phyloP scores from a whole-genome alignment of 2,113 vertebrate species.

The Colossoma macropomum region DNA sequence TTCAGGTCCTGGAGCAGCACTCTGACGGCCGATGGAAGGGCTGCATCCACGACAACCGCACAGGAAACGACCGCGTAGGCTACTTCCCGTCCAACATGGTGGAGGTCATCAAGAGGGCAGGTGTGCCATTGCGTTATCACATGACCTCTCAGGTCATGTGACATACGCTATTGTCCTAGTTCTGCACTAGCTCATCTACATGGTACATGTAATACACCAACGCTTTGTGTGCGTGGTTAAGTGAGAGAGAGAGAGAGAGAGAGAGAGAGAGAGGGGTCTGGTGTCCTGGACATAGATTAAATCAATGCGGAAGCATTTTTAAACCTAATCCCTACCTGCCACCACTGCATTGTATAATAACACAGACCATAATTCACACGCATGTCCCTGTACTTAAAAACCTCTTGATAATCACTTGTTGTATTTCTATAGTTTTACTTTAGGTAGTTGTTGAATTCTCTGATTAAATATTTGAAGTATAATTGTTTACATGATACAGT shows the following conservation, averaged over 20 bases:
- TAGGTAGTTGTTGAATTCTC: too few species aligned
- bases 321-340: neutral
- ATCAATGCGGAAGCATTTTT: neutral
- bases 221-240: conserved; percentile 52
- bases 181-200: conserved; percentile 34
- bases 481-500: too few species aligned
- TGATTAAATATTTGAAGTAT: too few species aligned
- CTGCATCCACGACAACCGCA: conserved; percentile 98
- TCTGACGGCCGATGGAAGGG: conserved; percentile 97
- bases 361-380: neutral
- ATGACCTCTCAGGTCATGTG: conserved; percentile 46
- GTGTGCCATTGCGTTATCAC: conserved; percentile 78
- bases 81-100: conserved; percentile 97
- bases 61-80: conserved; percentile 95
- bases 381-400: neutral
- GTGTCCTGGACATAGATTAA: conserved; percentile 26
- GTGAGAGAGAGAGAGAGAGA: conserved; percentile 42
- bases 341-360: neutral
- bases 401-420: too few species aligned
- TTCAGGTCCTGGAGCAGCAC: conserved; percentile 96
- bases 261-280: neutral
- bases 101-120: conserved; percentile 96
- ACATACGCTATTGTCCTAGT: conserved; percentile 26
- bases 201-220: conserved; percentile 20
- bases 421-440: too few species aligned